Percentiles rank a stretch among this genome's conserved stretches.
Conservation (phyloP, 2,797 vertebrate genomes). For the Acanthiza pusilla region DNA sequence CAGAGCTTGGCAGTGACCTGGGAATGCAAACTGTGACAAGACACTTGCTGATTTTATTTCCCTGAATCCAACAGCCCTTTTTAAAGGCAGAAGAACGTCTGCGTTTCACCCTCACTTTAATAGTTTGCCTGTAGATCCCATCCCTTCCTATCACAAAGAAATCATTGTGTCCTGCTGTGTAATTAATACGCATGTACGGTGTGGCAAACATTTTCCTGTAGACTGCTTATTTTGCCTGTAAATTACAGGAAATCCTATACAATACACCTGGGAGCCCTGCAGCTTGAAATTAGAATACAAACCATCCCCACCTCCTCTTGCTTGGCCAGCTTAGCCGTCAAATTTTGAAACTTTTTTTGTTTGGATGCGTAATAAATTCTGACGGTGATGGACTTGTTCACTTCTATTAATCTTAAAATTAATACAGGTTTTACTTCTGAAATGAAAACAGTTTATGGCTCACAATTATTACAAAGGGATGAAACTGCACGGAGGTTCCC, state of each 20-base stretch:
- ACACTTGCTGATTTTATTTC: conserved; percentile 19
- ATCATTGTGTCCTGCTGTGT: conserved; percentile 78
- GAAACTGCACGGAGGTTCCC: neutral
- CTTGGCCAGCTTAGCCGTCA: conserved; percentile 60
- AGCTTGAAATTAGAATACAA: conserved; percentile 78
- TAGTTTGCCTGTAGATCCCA: conserved; percentile 66
- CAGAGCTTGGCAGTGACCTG: neutral
- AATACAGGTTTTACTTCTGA: conserved; percentile 59
- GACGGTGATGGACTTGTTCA: conserved; percentile 36
- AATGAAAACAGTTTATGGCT: conserved; percentile 30
- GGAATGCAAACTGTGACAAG: neutral
- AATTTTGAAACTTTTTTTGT: conserved; percentile 51
- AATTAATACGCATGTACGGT: conserved; percentile 75
- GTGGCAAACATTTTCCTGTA: conserved; percentile 73
- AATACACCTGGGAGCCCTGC: conserved; percentile 77
- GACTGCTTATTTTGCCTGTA: conserved; percentile 77
- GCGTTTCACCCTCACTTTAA: conserved; percentile 52
- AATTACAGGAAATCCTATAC: conserved; percentile 79
- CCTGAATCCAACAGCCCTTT: conserved; percentile 9
- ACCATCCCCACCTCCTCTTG: conserved; percentile 67
- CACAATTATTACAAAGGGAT: conserved; percentile 20
- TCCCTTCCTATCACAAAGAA: conserved; percentile 74
- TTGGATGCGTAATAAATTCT: conserved; percentile 52
- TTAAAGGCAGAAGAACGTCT: conserved; percentile 58
- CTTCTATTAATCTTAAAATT: conserved; percentile 46